These are phyloP conservation scores for Platichthys stellatus DNA, from an alignment of 2,113 vertebrate species.

Conservation along the genomic window DNA sequence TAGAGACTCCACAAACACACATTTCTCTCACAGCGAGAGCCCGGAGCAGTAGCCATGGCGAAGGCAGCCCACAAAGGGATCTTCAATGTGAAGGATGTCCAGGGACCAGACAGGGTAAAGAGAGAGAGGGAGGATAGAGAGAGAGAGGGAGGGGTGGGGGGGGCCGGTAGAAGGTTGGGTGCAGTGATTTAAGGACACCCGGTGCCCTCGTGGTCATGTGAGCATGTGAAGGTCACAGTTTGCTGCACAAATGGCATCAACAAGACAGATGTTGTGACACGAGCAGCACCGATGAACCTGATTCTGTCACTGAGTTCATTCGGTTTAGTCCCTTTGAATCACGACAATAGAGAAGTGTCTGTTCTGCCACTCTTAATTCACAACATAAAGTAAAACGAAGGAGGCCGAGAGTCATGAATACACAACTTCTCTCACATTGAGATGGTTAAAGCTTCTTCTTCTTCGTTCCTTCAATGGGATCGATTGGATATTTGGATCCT, in stretches of 20 bases:
- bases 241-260: conserved; percentile 17
- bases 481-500: background rate
- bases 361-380: background rate
- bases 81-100: conserved; percentile 66
- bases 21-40: conserved; percentile 46
- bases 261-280: conserved; percentile 45
- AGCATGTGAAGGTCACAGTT: conserved; percentile 24
- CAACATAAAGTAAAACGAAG: no score
- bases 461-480: no score
- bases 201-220: conserved; percentile 40
- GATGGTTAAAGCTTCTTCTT: no score
- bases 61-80: conserved; percentile 65
- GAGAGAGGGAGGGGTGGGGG: background rate
- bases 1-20: conserved; percentile 52
- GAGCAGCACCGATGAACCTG: conserved; percentile 11
- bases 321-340: conserved; percentile 22
- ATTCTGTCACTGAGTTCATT: conserved; percentile 5
- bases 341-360: background rate
- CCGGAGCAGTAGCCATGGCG: conserved; percentile 54
- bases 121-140: background rate
- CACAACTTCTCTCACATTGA: no score
- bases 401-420: no score
- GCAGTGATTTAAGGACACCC: conserved; percentile 35
- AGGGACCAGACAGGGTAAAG: conserved; percentile 42
- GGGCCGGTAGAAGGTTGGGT: background rate